A percentile compares a stretch with the other conserved stretches of the same genome.
phyloP scores from a whole-genome alignment of 2,888 invertebrate genomes.

The Lycia hirtaria region DNA sequence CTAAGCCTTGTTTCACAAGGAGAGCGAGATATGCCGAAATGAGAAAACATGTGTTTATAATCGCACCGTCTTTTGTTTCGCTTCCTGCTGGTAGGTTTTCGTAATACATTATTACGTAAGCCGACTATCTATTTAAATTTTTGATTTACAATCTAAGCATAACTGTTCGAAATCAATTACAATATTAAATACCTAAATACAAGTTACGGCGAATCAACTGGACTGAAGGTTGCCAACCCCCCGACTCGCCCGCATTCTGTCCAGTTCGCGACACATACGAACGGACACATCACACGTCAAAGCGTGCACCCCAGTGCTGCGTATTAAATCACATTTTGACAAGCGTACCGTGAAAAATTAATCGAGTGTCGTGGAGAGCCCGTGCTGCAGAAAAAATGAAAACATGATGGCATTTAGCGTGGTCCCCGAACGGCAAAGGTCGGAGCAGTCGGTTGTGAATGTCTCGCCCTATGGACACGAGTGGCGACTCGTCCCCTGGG shows the following conservation, averaged over 20 bases:
- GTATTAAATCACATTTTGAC: slow-evolving; percentile 85
- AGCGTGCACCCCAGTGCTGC: slow-evolving; percentile 57
- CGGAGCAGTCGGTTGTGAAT: slow-evolving; percentile 80
- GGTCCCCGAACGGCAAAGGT: slow-evolving; percentile 79
- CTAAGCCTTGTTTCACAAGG: no score
- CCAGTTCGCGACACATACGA: slow-evolving; percentile 49
- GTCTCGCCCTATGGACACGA: slow-evolving; percentile 64
- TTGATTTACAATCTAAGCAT: neutral
- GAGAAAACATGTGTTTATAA: no score
- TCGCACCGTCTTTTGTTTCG: no score
- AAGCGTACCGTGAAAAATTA: slow-evolving; percentile 85
- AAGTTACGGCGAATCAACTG: slow-evolving; percentile 39
- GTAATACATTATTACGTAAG: no score
- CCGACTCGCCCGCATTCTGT: slow-evolving; percentile 46
- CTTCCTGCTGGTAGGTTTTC: no score
- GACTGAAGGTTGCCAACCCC: slow-evolving; percentile 29
- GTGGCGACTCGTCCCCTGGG: slow-evolving; percentile 61
- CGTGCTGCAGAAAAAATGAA: slow-evolving; percentile 72
- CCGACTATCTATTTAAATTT: neutral
- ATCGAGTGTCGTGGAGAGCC: slow-evolving; percentile 80
- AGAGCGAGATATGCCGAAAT: no score
- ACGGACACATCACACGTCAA: slow-evolving; percentile 70
- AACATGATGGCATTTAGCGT: slow-evolving; percentile 80
- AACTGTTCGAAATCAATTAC: slow-evolving; percentile 26
- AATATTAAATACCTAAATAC: no score